Evolutionary conservation across 2,113 vertebrate species (phyloP).

Genomic region (Coptodon bakossiorum): DNA sequence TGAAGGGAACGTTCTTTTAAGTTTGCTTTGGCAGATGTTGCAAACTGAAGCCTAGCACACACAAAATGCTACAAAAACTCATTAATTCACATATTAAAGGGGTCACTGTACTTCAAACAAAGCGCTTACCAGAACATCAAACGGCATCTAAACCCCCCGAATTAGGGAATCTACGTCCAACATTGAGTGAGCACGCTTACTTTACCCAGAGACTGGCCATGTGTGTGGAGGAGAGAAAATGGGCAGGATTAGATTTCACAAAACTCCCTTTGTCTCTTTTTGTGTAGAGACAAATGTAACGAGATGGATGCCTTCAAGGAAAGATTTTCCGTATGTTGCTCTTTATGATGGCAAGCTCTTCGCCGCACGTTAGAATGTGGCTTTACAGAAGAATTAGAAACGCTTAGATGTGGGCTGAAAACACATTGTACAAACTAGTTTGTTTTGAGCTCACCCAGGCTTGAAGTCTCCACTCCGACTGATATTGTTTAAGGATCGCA

Average conservation of each 20-base stretch:
- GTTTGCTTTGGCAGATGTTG: neutral
- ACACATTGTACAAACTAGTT: neutral
- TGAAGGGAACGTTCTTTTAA: neutral
- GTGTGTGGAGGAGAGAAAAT: neutral
- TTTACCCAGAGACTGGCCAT: neutral
- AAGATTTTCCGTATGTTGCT: neutral
- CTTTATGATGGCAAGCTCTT: neutral
- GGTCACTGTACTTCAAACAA: neutral
- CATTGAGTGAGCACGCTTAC: neutral
- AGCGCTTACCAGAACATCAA: neutral
- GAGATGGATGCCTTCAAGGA: neutral
- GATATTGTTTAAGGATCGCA: slow-evolving; percentile 5
- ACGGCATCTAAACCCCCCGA: neutral
- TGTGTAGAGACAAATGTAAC: neutral
- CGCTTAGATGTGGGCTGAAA: neutral
- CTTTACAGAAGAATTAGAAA: neutral
- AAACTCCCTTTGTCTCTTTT: neutral
- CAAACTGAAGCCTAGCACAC: neutral
- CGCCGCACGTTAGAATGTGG: neutral
- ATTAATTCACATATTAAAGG: neutral
- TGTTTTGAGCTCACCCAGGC: neutral
- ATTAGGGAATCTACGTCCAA: neutral
- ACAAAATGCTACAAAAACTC: neutral
- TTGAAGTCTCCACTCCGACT: neutral
- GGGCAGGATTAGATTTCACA: neutral